These are phyloP conservation scores for Oscarella lobularis DNA, from an alignment of 37 sponge, comb jelly and placozoan species.

Conservation along the genomic window DNA sequence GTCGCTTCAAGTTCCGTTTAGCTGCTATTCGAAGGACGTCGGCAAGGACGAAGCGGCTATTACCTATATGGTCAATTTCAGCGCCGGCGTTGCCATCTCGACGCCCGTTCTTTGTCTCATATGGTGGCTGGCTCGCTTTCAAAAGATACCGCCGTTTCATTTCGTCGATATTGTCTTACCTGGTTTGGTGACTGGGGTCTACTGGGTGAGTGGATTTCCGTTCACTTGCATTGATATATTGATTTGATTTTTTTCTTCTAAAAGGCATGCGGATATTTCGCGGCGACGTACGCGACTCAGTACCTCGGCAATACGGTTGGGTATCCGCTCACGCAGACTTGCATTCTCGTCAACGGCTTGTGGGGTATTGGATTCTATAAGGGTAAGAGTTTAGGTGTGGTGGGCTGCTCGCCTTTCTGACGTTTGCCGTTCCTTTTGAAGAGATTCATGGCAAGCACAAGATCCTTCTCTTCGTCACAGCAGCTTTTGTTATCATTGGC, in stretches of 20 bases:
- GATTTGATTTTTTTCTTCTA: not conserved
- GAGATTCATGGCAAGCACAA: not conserved
- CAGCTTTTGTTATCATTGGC: not conserved
- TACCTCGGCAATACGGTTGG: constrained; percentile 5
- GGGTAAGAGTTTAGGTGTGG: not conserved
- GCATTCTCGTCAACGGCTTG: constrained; percentile 4
- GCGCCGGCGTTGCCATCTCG: not conserved
- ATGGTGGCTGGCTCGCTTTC: not conserved
- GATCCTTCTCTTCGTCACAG: not conserved
- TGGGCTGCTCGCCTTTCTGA: not conserved
- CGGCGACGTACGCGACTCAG: constrained; percentile 3
- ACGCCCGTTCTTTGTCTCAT: not conserved
- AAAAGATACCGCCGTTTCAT: constrained; percentile 2
- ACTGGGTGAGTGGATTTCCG: constrained; percentile 1
- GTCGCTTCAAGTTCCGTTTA: constrained; percentile 3
- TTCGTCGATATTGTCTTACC: not conserved
- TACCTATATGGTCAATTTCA: not conserved
- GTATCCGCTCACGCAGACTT: constrained; percentile 8
- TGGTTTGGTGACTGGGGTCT: constrained; percentile 3
- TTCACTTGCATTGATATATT: not conserved
- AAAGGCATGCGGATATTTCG: constrained; percentile 4
- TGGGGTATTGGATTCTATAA: constrained; percentile 3
- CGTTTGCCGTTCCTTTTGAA: not conserved
- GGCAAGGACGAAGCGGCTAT: not conserved
- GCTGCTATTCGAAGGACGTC: not conserved